Evolutionary conservation across 2,888 invertebrate species (phyloP).

Genomic region (Lasius platythorax): DNA sequence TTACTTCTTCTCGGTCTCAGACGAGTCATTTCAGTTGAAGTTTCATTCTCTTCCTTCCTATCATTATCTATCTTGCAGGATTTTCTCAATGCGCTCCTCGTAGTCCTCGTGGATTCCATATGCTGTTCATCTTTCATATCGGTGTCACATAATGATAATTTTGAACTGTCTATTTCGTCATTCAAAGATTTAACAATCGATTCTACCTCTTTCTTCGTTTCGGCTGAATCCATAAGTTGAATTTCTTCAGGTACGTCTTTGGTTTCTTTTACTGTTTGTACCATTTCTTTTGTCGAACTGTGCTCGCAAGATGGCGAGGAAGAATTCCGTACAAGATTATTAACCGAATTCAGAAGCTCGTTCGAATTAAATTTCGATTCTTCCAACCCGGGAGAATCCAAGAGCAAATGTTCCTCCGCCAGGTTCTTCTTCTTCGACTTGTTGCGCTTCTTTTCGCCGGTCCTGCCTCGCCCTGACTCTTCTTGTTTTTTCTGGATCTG

Average conservation of each 20-base stretch:
- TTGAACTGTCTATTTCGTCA: not conserved
- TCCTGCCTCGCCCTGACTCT: conserved; percentile 39
- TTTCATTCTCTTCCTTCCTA: conserved; percentile 17
- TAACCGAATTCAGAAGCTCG: not conserved
- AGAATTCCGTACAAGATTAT: not conserved
- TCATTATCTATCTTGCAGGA: conserved; percentile 7
- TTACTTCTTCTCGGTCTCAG: conserved; percentile 58
- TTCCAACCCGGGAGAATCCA: conserved; percentile 62
- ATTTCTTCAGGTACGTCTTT: conserved; percentile 16
- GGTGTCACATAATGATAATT: not conserved
- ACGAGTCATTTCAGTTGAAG: conserved; percentile 29
- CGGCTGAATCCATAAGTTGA: not conserved
- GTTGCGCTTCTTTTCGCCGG: conserved; percentile 57
- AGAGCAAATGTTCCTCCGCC: conserved; percentile 78
- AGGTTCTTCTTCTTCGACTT: conserved; percentile 77
- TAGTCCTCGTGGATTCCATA: not conserved
- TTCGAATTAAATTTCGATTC: conserved; percentile 11
- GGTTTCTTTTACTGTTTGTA: not conserved
- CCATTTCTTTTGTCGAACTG: conserved; percentile 35
- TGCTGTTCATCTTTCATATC: not conserved
- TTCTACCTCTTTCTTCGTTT: not conserved
- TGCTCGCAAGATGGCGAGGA: conserved; percentile 3
- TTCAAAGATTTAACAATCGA: not conserved
- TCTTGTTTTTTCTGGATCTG: conserved; percentile 46
- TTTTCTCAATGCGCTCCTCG: not conserved